These are phyloP conservation scores for Ennomos quercinarius DNA, from an alignment of 2,888 invertebrate genomes.

Conservation along the genomic window DNA sequence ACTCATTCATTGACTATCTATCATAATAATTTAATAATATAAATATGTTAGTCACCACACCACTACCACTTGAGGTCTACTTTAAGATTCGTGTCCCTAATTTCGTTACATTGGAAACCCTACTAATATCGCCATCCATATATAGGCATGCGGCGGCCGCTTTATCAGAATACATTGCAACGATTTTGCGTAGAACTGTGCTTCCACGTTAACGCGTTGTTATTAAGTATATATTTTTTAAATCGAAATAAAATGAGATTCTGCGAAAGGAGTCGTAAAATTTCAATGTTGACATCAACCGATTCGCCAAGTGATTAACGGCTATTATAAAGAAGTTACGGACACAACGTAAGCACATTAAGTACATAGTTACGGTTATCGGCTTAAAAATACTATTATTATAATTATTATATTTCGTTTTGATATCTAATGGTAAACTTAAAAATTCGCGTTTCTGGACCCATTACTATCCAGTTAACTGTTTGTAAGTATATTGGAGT, in stretches of 20 bases:
- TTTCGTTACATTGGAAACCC: neutral
- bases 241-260: neutral
- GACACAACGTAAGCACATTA: constrained; percentile 28
- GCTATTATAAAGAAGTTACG: constrained; percentile 21
- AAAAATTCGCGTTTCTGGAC: constrained; percentile 2
- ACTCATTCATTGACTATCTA: constrained; percentile 14
- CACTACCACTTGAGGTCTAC: neutral
- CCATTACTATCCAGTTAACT: constrained; percentile 17
- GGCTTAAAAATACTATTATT: constrained; percentile 24
- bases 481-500: constrained; percentile 37
- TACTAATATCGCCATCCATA: neutral
- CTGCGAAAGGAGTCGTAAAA: constrained; percentile 6
- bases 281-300: neutral
- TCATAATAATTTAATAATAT: too few relatives aligned
- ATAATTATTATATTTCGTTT: constrained; percentile 11
- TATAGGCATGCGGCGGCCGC: constrained; percentile 6
- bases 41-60: too few relatives aligned
- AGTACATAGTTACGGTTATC: constrained; percentile 31
- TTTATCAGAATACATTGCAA: constrained; percentile 1
- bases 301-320: neutral
- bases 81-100: constrained; percentile 18
- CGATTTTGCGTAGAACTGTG: neutral
- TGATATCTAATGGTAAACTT: neutral
- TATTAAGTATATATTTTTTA: neutral
- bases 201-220: neutral